These are phyloP conservation scores for Capromys pilorides DNA, from an alignment of 2,797 vertebrate species.

Conservation along the genomic window DNA sequence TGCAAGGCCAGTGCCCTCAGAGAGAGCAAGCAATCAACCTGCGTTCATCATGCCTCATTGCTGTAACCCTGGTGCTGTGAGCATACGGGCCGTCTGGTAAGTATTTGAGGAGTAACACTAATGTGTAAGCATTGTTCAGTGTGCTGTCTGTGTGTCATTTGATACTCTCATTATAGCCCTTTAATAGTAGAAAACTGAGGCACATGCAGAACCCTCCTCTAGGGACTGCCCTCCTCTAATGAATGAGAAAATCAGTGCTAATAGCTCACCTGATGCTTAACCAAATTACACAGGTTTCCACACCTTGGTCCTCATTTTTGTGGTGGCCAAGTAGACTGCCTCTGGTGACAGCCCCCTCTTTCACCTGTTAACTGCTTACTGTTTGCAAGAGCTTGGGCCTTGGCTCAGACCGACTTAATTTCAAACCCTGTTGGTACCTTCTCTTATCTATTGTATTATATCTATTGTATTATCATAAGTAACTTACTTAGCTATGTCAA, in stretches of 20 bases:
- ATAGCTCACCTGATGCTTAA: not conserved
- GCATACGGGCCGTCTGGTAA: not conserved
- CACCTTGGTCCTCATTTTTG: not conserved
- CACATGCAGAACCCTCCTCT: not conserved
- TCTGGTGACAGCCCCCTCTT: not conserved
- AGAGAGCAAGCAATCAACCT: not conserved
- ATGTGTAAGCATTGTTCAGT: not conserved
- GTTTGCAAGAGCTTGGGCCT: not conserved
- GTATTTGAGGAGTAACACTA: not conserved
- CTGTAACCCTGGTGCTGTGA: not conserved
- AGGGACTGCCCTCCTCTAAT: not conserved
- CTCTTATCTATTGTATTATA: not conserved
- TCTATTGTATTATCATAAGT: too few relatives aligned
- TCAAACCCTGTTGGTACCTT: not conserved
- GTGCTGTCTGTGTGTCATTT: not conserved
- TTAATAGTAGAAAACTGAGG: constrained; percentile 6
- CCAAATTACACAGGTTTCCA: not conserved
- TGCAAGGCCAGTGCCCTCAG: not conserved
- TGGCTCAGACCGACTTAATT: not conserved
- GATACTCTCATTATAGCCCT: not conserved
- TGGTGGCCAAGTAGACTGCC: not conserved
- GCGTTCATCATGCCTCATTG: not conserved
- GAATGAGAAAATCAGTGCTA: not conserved
- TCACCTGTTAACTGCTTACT: not conserved
- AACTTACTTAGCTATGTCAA: too few relatives aligned